Evolutionary conservation across 2,888 invertebrate genomes (phyloP).

Genomic region (Drymonia ruficornis): DNA sequence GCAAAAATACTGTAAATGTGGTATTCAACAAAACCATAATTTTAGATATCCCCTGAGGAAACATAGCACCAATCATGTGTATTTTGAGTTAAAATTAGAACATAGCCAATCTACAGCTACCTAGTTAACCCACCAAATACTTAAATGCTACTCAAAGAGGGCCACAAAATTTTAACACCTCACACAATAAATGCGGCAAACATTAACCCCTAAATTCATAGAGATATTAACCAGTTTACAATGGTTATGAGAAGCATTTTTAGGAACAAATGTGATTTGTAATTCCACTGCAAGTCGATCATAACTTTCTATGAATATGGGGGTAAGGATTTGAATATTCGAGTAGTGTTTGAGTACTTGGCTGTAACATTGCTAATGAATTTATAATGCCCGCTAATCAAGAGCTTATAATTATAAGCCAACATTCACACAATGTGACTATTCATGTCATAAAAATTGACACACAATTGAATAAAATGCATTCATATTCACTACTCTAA

Average conservation of each 20-base stretch:
- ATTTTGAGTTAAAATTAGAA: slow-evolving; percentile 32
- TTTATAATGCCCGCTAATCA: slow-evolving; percentile 29
- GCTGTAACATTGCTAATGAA: too few relatives aligned
- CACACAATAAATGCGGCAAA: not conserved
- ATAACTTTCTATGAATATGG: too few relatives aligned
- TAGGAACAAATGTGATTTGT: too few relatives aligned
- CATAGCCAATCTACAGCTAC: slow-evolving; percentile 29
- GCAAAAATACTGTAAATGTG: slow-evolving; percentile 5
- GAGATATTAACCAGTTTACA: too few relatives aligned
- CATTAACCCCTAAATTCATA: too few relatives aligned
- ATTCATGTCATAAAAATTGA: slow-evolving; percentile 57
- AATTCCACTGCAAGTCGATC: too few relatives aligned
- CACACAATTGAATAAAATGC: slow-evolving; percentile 62
- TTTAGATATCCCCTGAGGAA: slow-evolving; percentile 32
- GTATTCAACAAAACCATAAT: slow-evolving; percentile 19
- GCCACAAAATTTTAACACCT: too few relatives aligned
- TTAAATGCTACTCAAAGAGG: too few relatives aligned
- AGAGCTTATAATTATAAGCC: slow-evolving; percentile 23
- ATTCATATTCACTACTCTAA: slow-evolving; percentile 55
- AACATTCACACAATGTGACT: slow-evolving; percentile 50
- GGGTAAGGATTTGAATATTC: too few relatives aligned
- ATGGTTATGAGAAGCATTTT: too few relatives aligned
- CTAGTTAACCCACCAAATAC: not conserved
- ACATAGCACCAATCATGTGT: slow-evolving; percentile 71
- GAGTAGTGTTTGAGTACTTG: too few relatives aligned